Base-by-base conservation (phyloP, 1,140 invertebrate genomes). In the Drosophila grimshawi region DNA sequence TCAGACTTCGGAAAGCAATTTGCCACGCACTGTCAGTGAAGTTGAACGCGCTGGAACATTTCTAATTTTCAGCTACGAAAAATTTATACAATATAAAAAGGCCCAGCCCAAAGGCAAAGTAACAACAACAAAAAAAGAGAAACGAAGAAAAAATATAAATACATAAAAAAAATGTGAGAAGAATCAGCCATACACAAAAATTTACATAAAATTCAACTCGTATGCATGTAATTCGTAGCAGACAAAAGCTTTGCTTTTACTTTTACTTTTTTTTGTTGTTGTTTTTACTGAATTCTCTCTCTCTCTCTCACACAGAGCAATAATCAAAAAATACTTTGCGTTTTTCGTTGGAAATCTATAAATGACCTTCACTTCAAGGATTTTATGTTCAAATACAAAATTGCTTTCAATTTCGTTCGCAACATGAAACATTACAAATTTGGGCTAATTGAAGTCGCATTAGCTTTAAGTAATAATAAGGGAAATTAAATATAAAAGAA, bases 51-150 rank as follows among this genome's bases (percentile, higher is more conserved):
- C 67, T 83, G 77, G 70, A 89, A 89, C 85, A 85, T 89, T 89
- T 89, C 85, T 89, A 89, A 89, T 89, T 89, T 89, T 89, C 85
- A 89, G 85, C 85, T 89, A 89, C 85, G 75, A 89, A 78, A 81
- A 89, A 85, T 85, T 73, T 89, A 73, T 78, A 83, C 85, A 89
- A 88, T 75, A 88, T 88, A 86, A 86, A 86, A 64, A 37, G 48
- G 79, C 70, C 70, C 49, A 61, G 62, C 52, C 76, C 60, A 59
- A 68, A 80, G 51, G 62, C 63, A 62, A 45, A 67, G 56, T 59
- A 64, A 49, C 45, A 63, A 51, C 45, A n/a, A 68, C 10, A 55
- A 73, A 76, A 76, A 66, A 52, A 82, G 69, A 72, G 73, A 60
- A 35, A 70, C 49, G 66, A 45, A 29, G 29, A 77, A 46, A 52